phyloP scores from a whole-genome alignment of 2,888 invertebrate genomes.

The Phragmatobia fuliginosa region DNA sequence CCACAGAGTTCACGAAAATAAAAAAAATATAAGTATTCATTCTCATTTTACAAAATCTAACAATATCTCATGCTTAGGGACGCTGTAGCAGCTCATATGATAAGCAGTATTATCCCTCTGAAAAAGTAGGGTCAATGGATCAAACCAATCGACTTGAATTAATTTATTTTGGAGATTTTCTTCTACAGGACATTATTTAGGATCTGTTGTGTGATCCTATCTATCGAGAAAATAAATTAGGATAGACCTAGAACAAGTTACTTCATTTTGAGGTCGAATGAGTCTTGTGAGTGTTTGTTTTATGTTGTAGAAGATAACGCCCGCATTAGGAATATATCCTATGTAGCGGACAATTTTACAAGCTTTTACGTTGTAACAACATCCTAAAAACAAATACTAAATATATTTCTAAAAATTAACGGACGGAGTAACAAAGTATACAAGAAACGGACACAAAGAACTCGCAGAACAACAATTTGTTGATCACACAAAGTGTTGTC shows the following conservation, averaged over 20 bases:
- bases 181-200: conserved; percentile 9
- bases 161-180: conserved; percentile 19
- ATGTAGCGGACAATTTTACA: no score
- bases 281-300: background rate
- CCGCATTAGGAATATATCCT: no score
- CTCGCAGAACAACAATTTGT: no score
- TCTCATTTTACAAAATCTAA: background rate
- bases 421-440: no score
- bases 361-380: no score
- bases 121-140: conserved; percentile 18
- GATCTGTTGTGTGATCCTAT: conserved; percentile 1
- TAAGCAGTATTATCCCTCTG: conserved; percentile 5
- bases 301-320: no score
- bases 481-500: no score
- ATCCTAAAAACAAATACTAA: no score
- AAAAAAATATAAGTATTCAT: background rate
- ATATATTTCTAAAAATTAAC: no score
- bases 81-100: background rate
- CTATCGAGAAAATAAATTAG: background rate
- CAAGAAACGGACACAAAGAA: no score
- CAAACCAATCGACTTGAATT: conserved; percentile 19
- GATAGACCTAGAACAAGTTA: background rate
- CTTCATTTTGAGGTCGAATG: background rate
- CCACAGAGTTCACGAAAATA: background rate
- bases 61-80: conserved; percentile 11